Conservation (phyloP, 2,888 invertebrate species). For the Idaea straminata region DNA sequence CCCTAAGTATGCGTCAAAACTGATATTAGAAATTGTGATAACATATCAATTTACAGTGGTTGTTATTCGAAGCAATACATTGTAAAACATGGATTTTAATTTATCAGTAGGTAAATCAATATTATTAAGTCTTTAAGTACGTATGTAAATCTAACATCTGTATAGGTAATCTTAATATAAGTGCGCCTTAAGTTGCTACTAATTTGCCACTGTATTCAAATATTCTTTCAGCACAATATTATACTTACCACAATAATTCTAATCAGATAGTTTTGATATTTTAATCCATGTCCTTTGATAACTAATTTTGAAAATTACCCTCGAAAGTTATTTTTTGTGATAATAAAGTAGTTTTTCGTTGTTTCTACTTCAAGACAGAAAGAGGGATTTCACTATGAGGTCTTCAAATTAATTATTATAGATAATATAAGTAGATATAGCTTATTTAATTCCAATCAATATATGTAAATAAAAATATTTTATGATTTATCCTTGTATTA, state of each 20-base stretch:
- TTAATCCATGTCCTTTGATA: too few relatives aligned
- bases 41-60: neutral
- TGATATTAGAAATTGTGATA: neutral
- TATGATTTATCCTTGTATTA: neutral
- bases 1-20: neutral
- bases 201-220: too few relatives aligned
- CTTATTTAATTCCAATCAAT: neutral
- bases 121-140: neutral
- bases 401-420: neutral
- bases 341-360: neutral
- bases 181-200: too few relatives aligned
- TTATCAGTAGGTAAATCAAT: neutral
- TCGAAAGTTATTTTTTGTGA: neutral
- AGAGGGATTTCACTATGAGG: neutral
- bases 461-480: neutral
- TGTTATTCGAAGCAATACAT: neutral
- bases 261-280: too few relatives aligned
- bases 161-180: too few relatives aligned
- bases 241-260: too few relatives aligned
- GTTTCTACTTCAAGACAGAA: neutral
- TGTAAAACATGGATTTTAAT: neutral
- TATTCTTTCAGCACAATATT: too few relatives aligned
- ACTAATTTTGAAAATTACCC: neutral
- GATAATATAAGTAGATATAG: neutral
- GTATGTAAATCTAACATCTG: neutral